Base-by-base conservation (phyloP, 1,140 invertebrate species). In the Ceratosolen fusciceps region DNA sequence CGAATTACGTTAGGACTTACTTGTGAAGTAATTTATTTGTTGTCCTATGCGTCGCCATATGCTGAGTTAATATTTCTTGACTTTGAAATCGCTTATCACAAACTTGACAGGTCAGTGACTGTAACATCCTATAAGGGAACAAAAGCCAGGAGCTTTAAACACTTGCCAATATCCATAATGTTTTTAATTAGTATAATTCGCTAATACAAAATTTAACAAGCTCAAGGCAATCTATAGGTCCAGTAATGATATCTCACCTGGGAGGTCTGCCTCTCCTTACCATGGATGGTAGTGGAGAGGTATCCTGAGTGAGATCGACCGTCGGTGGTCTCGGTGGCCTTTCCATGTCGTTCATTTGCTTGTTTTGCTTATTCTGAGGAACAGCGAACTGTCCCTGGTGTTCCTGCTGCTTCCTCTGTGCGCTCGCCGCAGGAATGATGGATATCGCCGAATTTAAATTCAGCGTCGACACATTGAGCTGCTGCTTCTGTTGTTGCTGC, bases 391-490 rank as follows among this genome's bases (percentile, higher is more conserved):
- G 88, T 9, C 82, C 84, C 70, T 84, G 85, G 76, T 88, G 87
- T 29, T 88, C 85, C 49, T 88, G 86, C 31, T 90, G 87, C 52
- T 90, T 90, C 67, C 87, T 86, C 79, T 90, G 89, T 7, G 85
- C 83, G 80, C 83, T 90, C 62, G 90, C 87, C 54, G 91, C 88
- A n/a, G 92, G 92, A 80, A 93, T 92, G 71, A 96, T 95, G 80
- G 94, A 95, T 62, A 95, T 93, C 34, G 93, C 93, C 14, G 93
- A 93, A 75, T 94, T 94, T 0, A 95, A 87, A 87, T 94, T 95
- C n/a, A 93, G 85, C 19, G 92, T 87, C 81, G 88, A 85, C 74
- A 90, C 87, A 84, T 88, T 87, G 29, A 87, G 74, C 54, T 85
- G 76, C 72, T 82, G 79, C 70, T 75, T 75, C 49, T 85, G 75